Conservation (phyloP, 2,888 invertebrate genomes). For the Eustalomyia histrio region DNA sequence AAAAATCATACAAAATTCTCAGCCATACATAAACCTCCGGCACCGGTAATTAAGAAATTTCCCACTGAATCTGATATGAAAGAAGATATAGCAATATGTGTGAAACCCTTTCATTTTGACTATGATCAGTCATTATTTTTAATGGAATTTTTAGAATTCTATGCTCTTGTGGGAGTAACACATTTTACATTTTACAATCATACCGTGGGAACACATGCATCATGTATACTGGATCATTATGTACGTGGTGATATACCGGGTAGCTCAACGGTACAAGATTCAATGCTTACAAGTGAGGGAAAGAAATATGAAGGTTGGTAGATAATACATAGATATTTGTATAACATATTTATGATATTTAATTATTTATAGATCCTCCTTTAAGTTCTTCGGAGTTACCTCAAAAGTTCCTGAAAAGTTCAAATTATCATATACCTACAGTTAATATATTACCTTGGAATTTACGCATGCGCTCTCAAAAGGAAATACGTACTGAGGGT, state of each 20-base stretch:
- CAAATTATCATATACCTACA: conserved; percentile 75
- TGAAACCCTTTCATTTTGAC: conserved; percentile 94
- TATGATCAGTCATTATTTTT: conserved; percentile 92
- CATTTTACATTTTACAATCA: conserved; percentile 96
- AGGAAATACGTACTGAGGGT: conserved; percentile 95
- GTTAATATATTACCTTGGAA: conserved; percentile 82
- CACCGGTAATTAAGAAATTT: conserved; percentile 59
- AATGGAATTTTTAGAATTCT: conserved; percentile 93
- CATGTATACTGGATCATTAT: conserved; percentile 87
- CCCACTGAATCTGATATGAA: conserved; percentile 75
- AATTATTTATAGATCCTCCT: conserved; percentile 22
- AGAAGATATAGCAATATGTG: conserved; percentile 88
- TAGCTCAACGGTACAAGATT: conserved; percentile 75
- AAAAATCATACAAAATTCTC: conserved; percentile 3
- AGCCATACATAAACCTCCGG: background rate
- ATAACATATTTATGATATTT: background rate
- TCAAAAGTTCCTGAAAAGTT: conserved; percentile 49
- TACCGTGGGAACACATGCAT: conserved; percentile 88
- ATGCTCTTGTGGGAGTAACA: conserved; percentile 89
- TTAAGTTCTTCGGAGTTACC: conserved; percentile 17
- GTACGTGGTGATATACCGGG: conserved; percentile 76
- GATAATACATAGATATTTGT: too few species aligned
- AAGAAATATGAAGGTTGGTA: conserved; percentile 49
- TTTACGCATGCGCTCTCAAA: conserved; percentile 91
- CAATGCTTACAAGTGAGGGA: conserved; percentile 65